Percentiles rank a stretch among this genome's conserved stretches.
These are phyloP conservation scores for Melinopterus prodromus DNA, from an alignment of 2,888 invertebrate species.

Conservation along the genomic window DNA sequence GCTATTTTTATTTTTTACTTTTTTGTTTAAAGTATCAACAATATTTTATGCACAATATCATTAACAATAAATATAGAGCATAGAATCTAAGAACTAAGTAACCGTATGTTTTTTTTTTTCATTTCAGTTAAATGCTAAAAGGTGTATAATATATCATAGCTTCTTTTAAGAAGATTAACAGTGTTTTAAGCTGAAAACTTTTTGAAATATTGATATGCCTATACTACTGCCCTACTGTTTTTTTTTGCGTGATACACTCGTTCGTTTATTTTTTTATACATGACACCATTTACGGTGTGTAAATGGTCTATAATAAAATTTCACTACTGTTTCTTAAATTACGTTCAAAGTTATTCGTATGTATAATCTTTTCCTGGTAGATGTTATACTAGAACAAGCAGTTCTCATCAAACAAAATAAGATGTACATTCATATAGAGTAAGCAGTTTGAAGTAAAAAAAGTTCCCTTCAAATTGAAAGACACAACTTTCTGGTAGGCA, in stretches of 20 bases:
- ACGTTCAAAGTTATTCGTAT: not conserved
- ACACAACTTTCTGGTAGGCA: too few species aligned
- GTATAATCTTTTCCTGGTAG: not conserved
- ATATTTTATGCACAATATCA: conserved; percentile 42
- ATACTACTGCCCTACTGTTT: conserved; percentile 56
- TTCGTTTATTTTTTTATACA: conserved; percentile 19
- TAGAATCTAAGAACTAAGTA: conserved; percentile 46
- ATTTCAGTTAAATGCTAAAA: conserved; percentile 42
- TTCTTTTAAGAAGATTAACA: conserved; percentile 51
- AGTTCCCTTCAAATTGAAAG: too few species aligned
- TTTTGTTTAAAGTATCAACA: conserved; percentile 47
- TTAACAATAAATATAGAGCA: conserved; percentile 52
- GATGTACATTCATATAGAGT: too few species aligned
- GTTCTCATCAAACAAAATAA: not conserved
- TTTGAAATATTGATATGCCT: conserved; percentile 56
- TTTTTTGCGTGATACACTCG: conserved; percentile 32
- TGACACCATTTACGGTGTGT: not conserved
- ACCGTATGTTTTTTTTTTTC: conserved; percentile 40
- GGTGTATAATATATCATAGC: conserved; percentile 47
- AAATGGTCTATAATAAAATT: conserved; percentile 4
- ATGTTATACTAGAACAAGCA: not conserved
- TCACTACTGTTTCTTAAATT: not conserved
- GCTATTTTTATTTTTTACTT: not conserved
- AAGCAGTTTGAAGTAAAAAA: too few species aligned
- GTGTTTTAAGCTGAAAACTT: conserved; percentile 51